These are phyloP conservation scores for Augiades crinisus DNA, from an alignment of 2,888 invertebrate genomes.

Conservation along the genomic window DNA sequence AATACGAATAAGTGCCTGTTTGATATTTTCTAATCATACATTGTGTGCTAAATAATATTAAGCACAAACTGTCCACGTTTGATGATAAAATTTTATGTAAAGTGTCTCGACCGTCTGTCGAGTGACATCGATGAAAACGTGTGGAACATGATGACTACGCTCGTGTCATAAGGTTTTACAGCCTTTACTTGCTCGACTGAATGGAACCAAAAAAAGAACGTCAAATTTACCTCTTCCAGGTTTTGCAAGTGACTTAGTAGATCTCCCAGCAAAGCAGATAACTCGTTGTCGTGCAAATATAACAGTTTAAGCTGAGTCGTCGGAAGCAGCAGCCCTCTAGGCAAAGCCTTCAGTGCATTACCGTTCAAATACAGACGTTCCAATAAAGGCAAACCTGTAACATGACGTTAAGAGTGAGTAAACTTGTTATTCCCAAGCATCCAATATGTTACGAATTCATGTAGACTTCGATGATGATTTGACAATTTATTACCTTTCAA, in stretches of 20 bases:
- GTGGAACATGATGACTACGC: too few species aligned
- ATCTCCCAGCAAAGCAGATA: constrained; percentile 13
- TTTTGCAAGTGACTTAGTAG: constrained; percentile 24
- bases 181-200: too few species aligned
- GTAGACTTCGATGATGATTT: neutral
- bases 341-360: constrained; percentile 22
- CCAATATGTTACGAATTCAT: neutral
- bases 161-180: neutral
- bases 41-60: too few species aligned
- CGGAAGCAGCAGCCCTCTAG: constrained; percentile 21
- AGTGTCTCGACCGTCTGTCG: too few species aligned
- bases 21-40: too few species aligned
- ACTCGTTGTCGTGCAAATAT: constrained; percentile 33
- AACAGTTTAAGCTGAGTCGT: constrained; percentile 27
- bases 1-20: neutral
- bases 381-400: constrained; percentile 30
- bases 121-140: too few species aligned
- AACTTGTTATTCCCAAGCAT: neutral
- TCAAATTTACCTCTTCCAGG: constrained; percentile 28
- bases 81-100: too few species aligned
- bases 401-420: neutral
- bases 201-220: neutral
- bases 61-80: too few species aligned
- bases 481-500: constrained; percentile 37
- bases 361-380: constrained; percentile 31